phyloP scores from a whole-genome alignment of 2,888 invertebrate genomes.

The Deilephila porcellus region DNA sequence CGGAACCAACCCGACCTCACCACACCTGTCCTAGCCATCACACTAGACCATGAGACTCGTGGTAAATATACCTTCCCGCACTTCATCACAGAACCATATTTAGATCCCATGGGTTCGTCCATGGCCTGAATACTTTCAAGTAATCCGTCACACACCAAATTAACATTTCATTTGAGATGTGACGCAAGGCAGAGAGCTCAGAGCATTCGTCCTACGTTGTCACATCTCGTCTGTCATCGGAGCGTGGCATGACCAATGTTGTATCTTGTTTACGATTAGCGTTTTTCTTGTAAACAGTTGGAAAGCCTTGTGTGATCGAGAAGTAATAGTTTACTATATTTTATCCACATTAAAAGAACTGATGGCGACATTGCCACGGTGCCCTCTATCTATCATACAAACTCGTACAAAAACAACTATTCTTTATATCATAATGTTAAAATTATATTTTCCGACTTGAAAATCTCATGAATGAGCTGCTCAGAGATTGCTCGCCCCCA shows the following conservation, averaged over 20 bases:
- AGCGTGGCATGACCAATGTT: slow-evolving; percentile 8
- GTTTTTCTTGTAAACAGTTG: slow-evolving; percentile 8
- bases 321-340: background rate
- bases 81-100: slow-evolving; percentile 7
- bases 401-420: too few relatives aligned
- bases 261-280: slow-evolving; percentile 14
- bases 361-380: too few relatives aligned
- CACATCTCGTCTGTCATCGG: slow-evolving; percentile 12
- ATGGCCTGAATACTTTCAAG: slow-evolving; percentile 27
- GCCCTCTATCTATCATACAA: too few relatives aligned
- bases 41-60: background rate
- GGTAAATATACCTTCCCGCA: background rate
- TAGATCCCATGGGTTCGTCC: slow-evolving; percentile 18
- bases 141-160: slow-evolving; percentile 25
- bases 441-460: too few relatives aligned
- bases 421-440: too few relatives aligned
- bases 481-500: too few relatives aligned
- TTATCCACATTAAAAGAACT: background rate
- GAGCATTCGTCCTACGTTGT: slow-evolving; percentile 12
- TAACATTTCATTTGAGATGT: slow-evolving; percentile 7
- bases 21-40: background rate
- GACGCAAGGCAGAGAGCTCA: slow-evolving; percentile 1
- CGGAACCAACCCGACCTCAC: background rate
- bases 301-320: slow-evolving; percentile 2
- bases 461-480: too few relatives aligned